These are phyloP conservation scores for Pterophyllum scalare DNA, from an alignment of 2,113 vertebrate species.

Conservation along the genomic window DNA sequence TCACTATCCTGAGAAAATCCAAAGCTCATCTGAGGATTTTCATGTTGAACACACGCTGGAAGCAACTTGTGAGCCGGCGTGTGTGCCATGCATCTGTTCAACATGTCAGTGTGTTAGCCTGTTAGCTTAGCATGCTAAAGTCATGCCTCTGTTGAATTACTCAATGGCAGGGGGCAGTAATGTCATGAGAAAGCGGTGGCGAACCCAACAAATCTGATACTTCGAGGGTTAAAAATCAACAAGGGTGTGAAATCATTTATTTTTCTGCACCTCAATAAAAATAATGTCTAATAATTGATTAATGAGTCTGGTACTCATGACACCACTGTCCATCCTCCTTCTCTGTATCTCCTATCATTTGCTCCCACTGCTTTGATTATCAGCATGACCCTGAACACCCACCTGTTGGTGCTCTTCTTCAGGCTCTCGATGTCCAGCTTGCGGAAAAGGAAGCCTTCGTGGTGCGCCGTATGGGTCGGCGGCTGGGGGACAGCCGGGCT, in stretches of 20 bases:
- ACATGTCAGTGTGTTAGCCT: constrained; percentile 39
- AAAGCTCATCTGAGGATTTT: background rate
- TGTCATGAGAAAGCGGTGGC: constrained; percentile 40
- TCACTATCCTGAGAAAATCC: background rate
- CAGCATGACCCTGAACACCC: constrained; percentile 65
- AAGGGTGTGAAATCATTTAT: background rate
- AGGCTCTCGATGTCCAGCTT: constrained; percentile 91
- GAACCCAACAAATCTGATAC: background rate
- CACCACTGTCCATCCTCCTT: constrained; percentile 25
- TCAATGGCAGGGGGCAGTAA: constrained; percentile 1
- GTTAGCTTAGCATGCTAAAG: constrained; percentile 63
- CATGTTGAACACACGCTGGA: background rate
- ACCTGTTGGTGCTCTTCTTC: constrained; percentile 95
- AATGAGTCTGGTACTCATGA: constrained; percentile 36
- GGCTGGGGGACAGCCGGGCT: constrained; percentile 78
- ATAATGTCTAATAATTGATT: fast-evolving
- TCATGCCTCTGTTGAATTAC: constrained; percentile 43
- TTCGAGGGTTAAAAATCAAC: background rate
- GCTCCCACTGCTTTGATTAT: background rate
- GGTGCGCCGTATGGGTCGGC: constrained; percentile 85
- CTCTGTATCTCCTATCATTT: background rate
- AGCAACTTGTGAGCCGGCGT: background rate
- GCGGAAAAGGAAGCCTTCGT: constrained; percentile 92
- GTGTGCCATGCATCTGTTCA: constrained; percentile 53
- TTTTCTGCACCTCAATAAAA: background rate